Percentiles rank a stretch among this genome's conserved stretches.
phyloP scores from a whole-genome alignment of 2,888 invertebrate species.

The Drosophila lutescens region DNA sequence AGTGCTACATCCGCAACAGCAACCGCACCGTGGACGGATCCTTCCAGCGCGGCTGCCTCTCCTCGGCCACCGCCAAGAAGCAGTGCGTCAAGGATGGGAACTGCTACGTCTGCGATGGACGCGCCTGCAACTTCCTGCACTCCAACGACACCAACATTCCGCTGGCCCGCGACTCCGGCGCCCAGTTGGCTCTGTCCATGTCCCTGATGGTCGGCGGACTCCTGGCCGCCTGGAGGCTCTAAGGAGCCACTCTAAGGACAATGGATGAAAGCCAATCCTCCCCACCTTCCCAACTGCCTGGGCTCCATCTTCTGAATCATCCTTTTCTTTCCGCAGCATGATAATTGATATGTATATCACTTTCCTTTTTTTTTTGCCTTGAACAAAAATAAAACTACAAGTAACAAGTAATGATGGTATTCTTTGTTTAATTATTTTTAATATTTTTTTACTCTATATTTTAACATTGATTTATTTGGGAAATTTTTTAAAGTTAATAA shows the following conservation, averaged over 20 bases:
- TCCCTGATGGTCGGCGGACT: conserved; percentile 54
- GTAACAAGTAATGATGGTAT: too few species aligned
- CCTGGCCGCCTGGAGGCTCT: conserved; percentile 38
- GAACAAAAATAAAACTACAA: conserved; percentile 27
- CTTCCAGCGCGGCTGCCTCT: conserved; percentile 82
- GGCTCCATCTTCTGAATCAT: background rate
- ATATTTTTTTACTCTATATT: too few species aligned
- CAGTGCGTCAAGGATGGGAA: conserved; percentile 69
- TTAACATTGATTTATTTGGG: too few species aligned
- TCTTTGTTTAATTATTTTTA: too few species aligned
- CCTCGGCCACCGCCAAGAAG: conserved; percentile 69
- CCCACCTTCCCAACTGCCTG: background rate
- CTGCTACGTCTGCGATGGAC: conserved; percentile 81
- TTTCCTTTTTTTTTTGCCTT: conserved; percentile 13
- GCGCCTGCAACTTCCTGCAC: conserved; percentile 79
- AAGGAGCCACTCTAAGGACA: conserved; percentile 1
- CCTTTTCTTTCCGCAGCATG: conserved; percentile 6
- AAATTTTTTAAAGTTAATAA: too few species aligned
- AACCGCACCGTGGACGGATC: conserved; percentile 59
- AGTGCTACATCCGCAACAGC: conserved; percentile 80
- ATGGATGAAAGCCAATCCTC: background rate
- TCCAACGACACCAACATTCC: conserved; percentile 70
- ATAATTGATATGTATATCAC: conserved; percentile 1
- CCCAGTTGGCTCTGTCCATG: conserved; percentile 50
- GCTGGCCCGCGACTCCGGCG: conserved; percentile 75